Base-by-base conservation (phyloP, 2,797 vertebrate species). In the Natrix natrix region DNA sequence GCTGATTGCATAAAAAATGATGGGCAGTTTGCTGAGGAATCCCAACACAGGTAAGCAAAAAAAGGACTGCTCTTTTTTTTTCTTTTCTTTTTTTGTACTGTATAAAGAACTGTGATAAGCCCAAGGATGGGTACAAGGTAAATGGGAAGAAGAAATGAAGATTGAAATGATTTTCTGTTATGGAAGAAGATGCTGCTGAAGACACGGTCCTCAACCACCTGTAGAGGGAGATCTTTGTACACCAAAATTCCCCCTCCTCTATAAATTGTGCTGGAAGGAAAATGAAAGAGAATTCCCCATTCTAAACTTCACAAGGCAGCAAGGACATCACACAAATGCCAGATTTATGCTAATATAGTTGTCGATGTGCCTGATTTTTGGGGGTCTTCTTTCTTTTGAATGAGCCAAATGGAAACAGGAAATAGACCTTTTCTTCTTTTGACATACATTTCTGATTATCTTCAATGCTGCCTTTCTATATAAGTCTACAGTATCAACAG, bases 221-320 rank as follows among this genome's bases (percentile, higher is more conserved):
- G 98, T 98, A 98, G 98, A 98, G 98, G 98, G 98, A 98, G 98
- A 98, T 98, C 98, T 98, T 97, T 97, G 97, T 97, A 97, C 98
- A 96, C 94, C 95, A 93, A 97, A 96, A 96, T 98, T 96, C 97
- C 87, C 56, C 69, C 52, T 91, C 69, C 93, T 96, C 93, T 94
- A 96, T 95, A 94, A 48, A 96, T 94, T 89, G 26, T 94, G 94
- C 96, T 97, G 91, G 95, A 83, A 89, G 94, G 95, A 96, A 94
- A 97, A 94, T 87, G 92, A 52, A 95, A 91, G 94, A 86, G 92
- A 92, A 94, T 95, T 87, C 17, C 92, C 12, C 78, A 57, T 92
- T 94, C 94, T 96, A 97, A 98, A 98, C 96, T 98, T 98, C 95
- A 95, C 94, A 94, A 93, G 92, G 94, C 43, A 87, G 90, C 28